These are phyloP conservation scores for Muricea muricata DNA, from an alignment of 92 coral and sea anemone species.

Conservation along the genomic window DNA sequence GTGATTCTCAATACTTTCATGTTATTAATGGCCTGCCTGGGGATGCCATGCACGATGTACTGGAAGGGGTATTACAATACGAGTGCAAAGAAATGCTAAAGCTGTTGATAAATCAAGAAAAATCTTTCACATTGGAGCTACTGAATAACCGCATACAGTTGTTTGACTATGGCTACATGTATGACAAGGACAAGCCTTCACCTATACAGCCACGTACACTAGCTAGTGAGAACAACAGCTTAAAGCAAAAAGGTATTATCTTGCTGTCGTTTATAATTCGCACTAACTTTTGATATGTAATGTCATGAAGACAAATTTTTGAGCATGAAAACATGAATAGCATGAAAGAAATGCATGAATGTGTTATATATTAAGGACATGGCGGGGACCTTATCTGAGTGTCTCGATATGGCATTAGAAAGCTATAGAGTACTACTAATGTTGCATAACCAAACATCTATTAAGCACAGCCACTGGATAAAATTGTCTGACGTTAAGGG, in stretches of 20 bases:
- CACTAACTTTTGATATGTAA: too few relatives aligned
- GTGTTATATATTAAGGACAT: too few relatives aligned
- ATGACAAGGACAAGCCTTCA: constrained; percentile 49
- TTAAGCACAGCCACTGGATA: too few relatives aligned
- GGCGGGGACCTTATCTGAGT: too few relatives aligned
- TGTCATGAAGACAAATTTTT: too few relatives aligned
- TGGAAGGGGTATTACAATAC: constrained; percentile 38
- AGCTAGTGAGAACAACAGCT: constrained; percentile 12
- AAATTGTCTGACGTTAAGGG: too few relatives aligned
- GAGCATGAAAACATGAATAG: too few relatives aligned
- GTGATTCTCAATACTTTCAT: constrained; percentile 46
- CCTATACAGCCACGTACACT: not conserved
- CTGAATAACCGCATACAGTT: not conserved
- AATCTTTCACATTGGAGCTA: constrained; percentile 28
- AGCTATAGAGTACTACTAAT: too few relatives aligned
- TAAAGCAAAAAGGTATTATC: constrained; percentile 3
- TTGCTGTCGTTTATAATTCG: too few relatives aligned
- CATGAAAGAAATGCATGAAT: too few relatives aligned
- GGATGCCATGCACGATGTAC: constrained; percentile 55
- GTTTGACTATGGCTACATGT: constrained; percentile 48
- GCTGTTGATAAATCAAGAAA: constrained; percentile 6
- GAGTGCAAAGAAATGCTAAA: constrained; percentile 52
- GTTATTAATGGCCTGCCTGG: constrained; percentile 44
- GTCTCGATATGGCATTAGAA: too few relatives aligned
- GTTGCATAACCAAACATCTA: too few relatives aligned